Conservation (phyloP, 2,113 vertebrate species). For the Dendrocopos noguchii region DNA sequence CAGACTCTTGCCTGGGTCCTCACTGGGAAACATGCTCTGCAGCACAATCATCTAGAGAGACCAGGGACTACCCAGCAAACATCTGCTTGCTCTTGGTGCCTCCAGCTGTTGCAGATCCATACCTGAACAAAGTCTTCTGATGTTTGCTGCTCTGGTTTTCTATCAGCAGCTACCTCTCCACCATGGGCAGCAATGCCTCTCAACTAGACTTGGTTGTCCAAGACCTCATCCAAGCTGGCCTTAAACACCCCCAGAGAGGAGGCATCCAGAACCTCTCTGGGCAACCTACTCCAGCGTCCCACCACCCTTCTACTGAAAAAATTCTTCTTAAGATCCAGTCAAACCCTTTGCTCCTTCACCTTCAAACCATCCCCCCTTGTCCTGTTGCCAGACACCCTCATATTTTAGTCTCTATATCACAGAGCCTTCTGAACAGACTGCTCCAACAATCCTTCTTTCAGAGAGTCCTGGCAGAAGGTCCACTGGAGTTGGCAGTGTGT, state of each 20-base stretch:
- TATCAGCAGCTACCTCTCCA: not conserved
- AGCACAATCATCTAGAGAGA: not conserved
- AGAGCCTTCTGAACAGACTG: not conserved
- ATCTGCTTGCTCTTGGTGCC: not conserved
- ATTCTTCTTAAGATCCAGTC: too few relatives aligned
- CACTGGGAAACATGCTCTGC: not conserved
- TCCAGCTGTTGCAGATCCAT: not conserved
- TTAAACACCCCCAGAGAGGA: too few relatives aligned
- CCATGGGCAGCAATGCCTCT: too few relatives aligned
- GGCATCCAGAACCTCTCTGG: too few relatives aligned
- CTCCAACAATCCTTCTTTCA: not conserved
- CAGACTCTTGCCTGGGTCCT: not conserved
- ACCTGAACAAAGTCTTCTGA: fast-evolving
- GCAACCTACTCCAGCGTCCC: too few relatives aligned
- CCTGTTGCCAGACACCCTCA: too few relatives aligned
- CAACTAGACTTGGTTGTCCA: too few relatives aligned
- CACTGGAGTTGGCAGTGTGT: not conserved
- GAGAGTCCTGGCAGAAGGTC: not conserved
- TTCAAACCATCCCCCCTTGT: too few relatives aligned
- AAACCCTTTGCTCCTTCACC: too few relatives aligned
- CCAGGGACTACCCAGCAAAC: not conserved
- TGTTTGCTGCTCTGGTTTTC: not conserved
- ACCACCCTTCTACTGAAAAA: too few relatives aligned
- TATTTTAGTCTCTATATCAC: not conserved
- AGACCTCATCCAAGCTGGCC: too few relatives aligned